Base-by-base conservation (phyloP, 2,888 invertebrate species). In the Cryptus armator region DNA sequence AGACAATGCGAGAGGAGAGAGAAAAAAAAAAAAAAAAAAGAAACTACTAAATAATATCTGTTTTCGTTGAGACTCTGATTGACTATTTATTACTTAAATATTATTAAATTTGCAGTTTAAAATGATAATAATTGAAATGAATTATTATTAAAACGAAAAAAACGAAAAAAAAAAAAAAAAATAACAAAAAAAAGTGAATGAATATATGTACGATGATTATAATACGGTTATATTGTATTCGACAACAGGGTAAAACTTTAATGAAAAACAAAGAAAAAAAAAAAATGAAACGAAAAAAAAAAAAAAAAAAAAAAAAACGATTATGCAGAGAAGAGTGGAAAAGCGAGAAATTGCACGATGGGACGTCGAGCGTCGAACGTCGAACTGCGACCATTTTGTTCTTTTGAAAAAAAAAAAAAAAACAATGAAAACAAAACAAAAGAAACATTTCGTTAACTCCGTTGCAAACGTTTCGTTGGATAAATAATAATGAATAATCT, bases 171-270 rank as follows among this genome's bases (percentile, higher is more conserved):
- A 71, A 75, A 59, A 32, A 29, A 59, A 83, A 77, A 46, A 79
- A 46, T 78, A 71, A 75, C 29, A 32, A 29, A 59, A 83, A 62
- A 82, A 88, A 86, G 88, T 85, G 86, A 89, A 80, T 87, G 88
- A 89, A 89, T 89, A 88, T 88, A 90, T 87, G 87, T 88, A 88
- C 88, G 87, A 86, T 87, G 87, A 89, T 91, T 90, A 89, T 90
- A 89, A 88, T 90, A 89, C 87, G 88, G 87, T 91, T 90, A 90
- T 90, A 92, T 92, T 92, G 89, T 92, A 93, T 92, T 93, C 90
- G 90, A 92, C 88, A 91, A 93, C 93, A 93, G 93, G 93, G 93
- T 93, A 93, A 91, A 90, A 62, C 64, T 75, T 87, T 59, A 59
- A 59, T 59, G 59, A 59, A 6, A 85, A 86, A 84, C 86, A 89